Base-by-base conservation (phyloP, 2,797 vertebrate genomes). In the Arremon brunneinucha region DNA sequence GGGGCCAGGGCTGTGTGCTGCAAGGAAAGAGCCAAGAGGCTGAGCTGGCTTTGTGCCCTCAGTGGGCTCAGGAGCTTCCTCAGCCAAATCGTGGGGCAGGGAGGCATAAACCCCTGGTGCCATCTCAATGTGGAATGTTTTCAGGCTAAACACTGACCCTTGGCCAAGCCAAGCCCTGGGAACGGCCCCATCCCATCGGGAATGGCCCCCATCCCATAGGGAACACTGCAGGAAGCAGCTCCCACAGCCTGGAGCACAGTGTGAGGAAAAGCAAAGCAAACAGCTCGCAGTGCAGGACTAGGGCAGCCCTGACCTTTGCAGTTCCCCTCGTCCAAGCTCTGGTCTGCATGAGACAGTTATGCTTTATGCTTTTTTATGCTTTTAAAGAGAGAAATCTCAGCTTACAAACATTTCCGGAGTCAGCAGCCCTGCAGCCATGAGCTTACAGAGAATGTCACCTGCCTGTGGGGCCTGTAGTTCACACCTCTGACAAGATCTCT, bases 221-320 rank as follows among this genome's bases (percentile, higher is more conserved):
- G 63, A 39, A 12, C 7, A 0, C 57, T 44, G 55, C 13, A 5
- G 30, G 87, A 44, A 70, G 67, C 71, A 27, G 62, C 50, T 24
- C 47, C 27, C 28, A 49, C 0, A 9, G 56, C 34, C 37, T 35
- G 9, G 59, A 43, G 27, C 9, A 43, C 14, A 0, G 27, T 0
- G 37, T 24, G 52, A 84, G 62, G 53, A 75, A n/a, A 52, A 75
- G 46, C 5, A 6, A 43, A 27, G 52, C 44, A 26, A 70, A 13
- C 3, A 2, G 53, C 19, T 22, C n/a, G 22, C 14, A 9, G 16
- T 8, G 44, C 69, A n/a, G 17, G 9, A 24, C 32, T 12, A 14
- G 50, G 46, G 6, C n/a, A 70, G 70, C n/a, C 27, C 16, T 8
- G 10, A 69, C 56, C 21, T 62, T 30, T 28, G 44, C 60, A 50